Percentiles rank a stretch among this genome's conserved stretches.
phyloP scores from a whole-genome alignment of 2,797 vertebrate species.

The Sebastes goodei region DNA sequence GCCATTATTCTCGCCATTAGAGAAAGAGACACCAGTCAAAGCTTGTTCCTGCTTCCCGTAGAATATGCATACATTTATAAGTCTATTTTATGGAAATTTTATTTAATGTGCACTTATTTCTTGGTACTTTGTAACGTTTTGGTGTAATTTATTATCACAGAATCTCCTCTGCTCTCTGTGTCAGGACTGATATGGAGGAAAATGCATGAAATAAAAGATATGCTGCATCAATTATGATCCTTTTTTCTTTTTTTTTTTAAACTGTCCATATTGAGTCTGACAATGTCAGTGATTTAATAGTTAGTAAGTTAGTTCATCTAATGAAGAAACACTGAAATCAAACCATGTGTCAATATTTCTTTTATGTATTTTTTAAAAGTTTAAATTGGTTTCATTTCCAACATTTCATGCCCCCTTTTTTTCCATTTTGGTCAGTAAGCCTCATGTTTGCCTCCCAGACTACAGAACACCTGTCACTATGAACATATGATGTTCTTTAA shows the following conservation, averaged over 20 bases:
- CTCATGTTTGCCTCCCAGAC: slow-evolving; percentile 29
- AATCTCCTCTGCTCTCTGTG: no score
- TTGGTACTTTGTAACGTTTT: no score
- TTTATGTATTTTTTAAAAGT: neutral
- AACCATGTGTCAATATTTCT: neutral
- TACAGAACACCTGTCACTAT: slow-evolving; percentile 60
- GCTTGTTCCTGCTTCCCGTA: no score
- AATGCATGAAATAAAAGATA: neutral
- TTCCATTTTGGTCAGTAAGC: slow-evolving; percentile 6
- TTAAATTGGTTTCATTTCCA: neutral
- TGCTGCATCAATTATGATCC: neutral
- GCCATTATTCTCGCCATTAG: no score
- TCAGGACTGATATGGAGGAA: neutral
- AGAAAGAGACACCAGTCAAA: no score
- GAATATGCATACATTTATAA: no score
- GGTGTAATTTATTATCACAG: no score
- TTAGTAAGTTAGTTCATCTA: neutral
- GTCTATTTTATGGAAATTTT: no score
- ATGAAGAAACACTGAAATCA: neutral
- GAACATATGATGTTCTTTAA: slow-evolving; percentile 61
- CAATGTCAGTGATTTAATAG: neutral
- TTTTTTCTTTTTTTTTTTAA: neutral
- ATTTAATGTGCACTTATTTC: no score
- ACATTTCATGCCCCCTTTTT: slow-evolving; percentile 4
- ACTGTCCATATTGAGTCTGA: neutral